phyloP scores from a whole-genome alignment of 2,797 vertebrate genomes.

The Platyrinchus mystaceus region DNA sequence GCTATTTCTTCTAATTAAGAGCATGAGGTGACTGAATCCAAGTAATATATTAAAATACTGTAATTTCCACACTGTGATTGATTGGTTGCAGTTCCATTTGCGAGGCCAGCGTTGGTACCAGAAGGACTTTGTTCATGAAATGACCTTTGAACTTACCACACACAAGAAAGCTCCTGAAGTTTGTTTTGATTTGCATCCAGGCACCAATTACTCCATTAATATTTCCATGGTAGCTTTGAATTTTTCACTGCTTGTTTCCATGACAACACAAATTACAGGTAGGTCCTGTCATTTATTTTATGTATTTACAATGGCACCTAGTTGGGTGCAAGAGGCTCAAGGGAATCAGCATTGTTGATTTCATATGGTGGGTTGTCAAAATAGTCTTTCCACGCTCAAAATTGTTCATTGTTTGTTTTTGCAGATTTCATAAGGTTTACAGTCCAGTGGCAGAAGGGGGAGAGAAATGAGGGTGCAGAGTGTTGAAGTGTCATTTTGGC shows the following conservation, averaged over 20 bases:
- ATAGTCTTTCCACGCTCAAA: neutral
- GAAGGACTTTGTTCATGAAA: slow-evolving; percentile 78
- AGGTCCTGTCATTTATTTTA: neutral
- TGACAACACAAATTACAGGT: slow-evolving; percentile 75
- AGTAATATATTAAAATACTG: neutral
- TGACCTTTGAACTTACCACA: slow-evolving; percentile 74
- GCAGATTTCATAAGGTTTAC: neutral
- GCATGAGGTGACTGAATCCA: neutral
- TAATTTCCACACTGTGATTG: neutral
- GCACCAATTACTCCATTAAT: slow-evolving; percentile 89
- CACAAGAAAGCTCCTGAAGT: slow-evolving; percentile 73
- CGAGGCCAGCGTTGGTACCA: slow-evolving; percentile 85
- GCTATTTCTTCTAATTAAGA: neutral
- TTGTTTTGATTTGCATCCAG: slow-evolving; percentile 85
- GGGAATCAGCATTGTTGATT: neutral
- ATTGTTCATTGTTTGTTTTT: neutral
- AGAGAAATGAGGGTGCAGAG: neutral
- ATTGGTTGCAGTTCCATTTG: slow-evolving; percentile 79
- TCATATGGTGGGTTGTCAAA: neutral
- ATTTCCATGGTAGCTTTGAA: slow-evolving; percentile 78
- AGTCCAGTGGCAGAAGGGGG: neutral
- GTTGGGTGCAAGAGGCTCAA: neutral
- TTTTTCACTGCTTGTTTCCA: slow-evolving; percentile 71
- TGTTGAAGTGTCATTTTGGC: neutral
- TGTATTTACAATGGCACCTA: neutral